Conservation (phyloP, 1,140 invertebrate species). For the Penaeus japonicus region DNA sequence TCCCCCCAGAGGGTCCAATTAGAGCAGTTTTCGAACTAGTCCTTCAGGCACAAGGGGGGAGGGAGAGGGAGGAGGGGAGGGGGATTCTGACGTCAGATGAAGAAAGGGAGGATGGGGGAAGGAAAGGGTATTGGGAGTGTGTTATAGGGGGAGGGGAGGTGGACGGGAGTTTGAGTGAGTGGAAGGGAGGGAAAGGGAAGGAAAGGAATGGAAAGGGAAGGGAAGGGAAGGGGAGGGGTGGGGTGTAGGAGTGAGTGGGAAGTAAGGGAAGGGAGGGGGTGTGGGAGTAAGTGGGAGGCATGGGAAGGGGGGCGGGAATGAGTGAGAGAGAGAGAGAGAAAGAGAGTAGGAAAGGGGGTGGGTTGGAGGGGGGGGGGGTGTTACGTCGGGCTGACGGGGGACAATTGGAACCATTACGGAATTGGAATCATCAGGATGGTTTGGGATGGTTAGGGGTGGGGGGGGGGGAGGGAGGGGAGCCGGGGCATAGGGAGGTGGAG, state of each 20-base stretch:
- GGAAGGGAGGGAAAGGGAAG: not conserved
- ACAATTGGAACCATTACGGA: too few relatives aligned
- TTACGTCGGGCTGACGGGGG: too few relatives aligned
- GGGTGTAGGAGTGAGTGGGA: not conserved
- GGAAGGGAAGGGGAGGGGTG: not conserved
- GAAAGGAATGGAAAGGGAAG: too few relatives aligned
- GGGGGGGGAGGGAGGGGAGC: too few relatives aligned
- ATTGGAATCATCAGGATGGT: too few relatives aligned
- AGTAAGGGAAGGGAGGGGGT: not conserved
- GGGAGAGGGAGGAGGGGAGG: not conserved
- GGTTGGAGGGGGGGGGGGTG: not conserved
- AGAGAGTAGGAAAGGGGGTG: not conserved
- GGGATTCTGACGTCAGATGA: not conserved
- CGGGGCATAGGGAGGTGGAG: too few relatives aligned
- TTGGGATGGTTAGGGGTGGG: too few relatives aligned
- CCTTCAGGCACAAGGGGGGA: not conserved
- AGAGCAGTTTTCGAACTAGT: not conserved
- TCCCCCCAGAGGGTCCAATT: constrained; percentile 10
- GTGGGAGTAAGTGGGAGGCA: not conserved
- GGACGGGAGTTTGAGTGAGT: not conserved
- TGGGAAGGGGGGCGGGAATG: not conserved
- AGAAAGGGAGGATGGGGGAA: not conserved
- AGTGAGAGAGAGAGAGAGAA: not conserved
- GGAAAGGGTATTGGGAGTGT: too few relatives aligned
- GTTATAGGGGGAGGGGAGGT: not conserved